Evolutionary conservation across 2,888 invertebrate genomes (phyloP), one percentile per base, ranked within the genome.

Genomic region (Lithodes maja): DNA sequence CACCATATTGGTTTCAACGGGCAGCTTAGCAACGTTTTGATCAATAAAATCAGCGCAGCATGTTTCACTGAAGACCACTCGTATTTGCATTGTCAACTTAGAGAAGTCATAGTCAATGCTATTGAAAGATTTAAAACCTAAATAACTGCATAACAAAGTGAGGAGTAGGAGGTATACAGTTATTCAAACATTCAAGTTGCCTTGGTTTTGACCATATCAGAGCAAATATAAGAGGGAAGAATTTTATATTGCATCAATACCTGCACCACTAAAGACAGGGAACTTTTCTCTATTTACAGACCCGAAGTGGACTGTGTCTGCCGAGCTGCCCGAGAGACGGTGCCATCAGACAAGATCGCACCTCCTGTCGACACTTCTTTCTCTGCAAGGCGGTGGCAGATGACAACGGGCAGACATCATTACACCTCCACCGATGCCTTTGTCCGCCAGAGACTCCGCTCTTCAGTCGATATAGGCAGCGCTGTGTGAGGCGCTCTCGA

Each of bases 321-420:
- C 88, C 88, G 7, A 50, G n/a, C 9, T 85, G 88, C 49, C 33
- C 50, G 17, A 74, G 77, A 1, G 85, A 85, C 33, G 85, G 85
- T 17, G 81, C 81, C 52, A 68, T 85, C 33, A 69, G 75, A 3
- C 55, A 54, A 7, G 88, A 89, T 82, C 49, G 81, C 7, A 81
- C 81, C n/a, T 85, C 84, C 52, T 89, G 88, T 68, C 74, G 55
- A 2, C 88, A 89, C 81, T 89, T 69, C 85, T 89, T 85, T 55
- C 75, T 85, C 2, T 89, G 88, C 75, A 75, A 9, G n/a, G 50
- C n/a, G 54, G 49, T 81, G n/a, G 71, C 15, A 2, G 82, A 77
- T 2, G 75, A 82, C 1, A 33, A 33, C 33, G 33, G 33, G 33
- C 33, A 33, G 33, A 33, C 33, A 33, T 33, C 33, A 33, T 55